Conservation (phyloP, 1,140 invertebrate species). For the Euborellia annulipes region DNA sequence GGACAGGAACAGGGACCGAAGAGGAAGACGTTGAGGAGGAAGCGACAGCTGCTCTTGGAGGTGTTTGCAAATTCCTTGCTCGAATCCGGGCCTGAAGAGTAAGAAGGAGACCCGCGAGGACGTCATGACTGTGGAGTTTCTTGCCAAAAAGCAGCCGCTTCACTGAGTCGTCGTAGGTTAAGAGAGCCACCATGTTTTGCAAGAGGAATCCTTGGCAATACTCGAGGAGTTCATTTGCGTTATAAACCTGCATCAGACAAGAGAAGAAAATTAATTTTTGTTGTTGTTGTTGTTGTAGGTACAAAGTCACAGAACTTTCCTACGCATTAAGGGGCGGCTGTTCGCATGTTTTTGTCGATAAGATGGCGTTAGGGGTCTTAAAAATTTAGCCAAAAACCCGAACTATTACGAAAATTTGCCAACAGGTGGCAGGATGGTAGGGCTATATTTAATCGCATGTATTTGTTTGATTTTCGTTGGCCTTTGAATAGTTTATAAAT, state of each 20-base stretch:
- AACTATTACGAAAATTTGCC: too few species aligned
- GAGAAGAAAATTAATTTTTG: not conserved
- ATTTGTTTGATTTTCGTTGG: too few species aligned
- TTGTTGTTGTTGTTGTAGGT: too few species aligned
- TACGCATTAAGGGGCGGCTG: too few species aligned
- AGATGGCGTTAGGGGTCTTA: not conserved
- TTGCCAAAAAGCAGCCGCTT: conserved; percentile 77
- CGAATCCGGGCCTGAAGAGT: conserved; percentile 69
- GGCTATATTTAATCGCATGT: too few species aligned
- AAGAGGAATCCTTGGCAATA: conserved; percentile 82
- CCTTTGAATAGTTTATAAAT: too few species aligned
- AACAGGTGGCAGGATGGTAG: too few species aligned
- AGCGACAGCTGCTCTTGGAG: not conserved
- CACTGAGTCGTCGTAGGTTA: conserved; percentile 81
- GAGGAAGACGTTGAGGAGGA: not conserved
- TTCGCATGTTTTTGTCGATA: not conserved
- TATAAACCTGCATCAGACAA: conserved; percentile 51
- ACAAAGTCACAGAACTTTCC: too few species aligned
- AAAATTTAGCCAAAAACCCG: not conserved
- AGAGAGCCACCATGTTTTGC: conserved; percentile 83
- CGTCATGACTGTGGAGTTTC: conserved; percentile 77
- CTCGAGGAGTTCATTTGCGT: conserved; percentile 66
- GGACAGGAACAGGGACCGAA: not conserved
- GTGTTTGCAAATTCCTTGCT: conserved; percentile 24
- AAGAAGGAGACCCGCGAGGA: conserved; percentile 59